Evolutionary conservation across 2,888 invertebrate genomes (phyloP), one percentile per base, ranked within the genome.

Genomic region (Synanthedon tipuliformis): DNA sequence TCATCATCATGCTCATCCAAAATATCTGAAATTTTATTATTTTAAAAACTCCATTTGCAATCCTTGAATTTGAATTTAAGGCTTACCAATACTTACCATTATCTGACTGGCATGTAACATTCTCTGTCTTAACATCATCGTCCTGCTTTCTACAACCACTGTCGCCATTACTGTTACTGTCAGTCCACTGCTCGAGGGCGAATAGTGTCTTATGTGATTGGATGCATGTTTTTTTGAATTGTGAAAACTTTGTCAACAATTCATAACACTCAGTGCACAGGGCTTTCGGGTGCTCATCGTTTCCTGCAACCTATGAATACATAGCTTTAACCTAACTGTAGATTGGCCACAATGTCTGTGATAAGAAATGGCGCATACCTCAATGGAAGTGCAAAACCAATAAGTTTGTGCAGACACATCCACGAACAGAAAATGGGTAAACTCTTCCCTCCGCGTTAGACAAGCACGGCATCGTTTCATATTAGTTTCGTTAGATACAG

Each of bases 161-260:
- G 3, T 34, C 10, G 3, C 1, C 3, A 3, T 34, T 34, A 10
- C 34, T 3, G 34, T 34, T 34, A 10, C 34, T 3, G 34, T 34
- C 34, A 3, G 34, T 34, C 34, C 7, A 34, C 34, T 34, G 23
- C 5, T 23, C 23, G 5, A 23, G 10, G 52, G 55, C 52, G 7
- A 50, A 27, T 40, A 85, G 62, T 41, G 70, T 69, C 40, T 75
- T 73, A 54, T 83, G 76, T 11, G 87, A 80, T 51, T 77, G 66
- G 27, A 87, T 68, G 54, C 85, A 88, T 41, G 67, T 73, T 48
- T 64, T 71, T 68, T 88, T 88, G 57, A 88, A 88, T 54, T 75
- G 68, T 0, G 73, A 66, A 54, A 75, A 78, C 53, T 75, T 76
- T 23, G 60, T 62, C 2, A 88, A 58, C 3, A 76, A 65, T 8